Evolutionary conservation across 2,797 vertebrate species (phyloP).

Genomic region (Sebastes itinus): DNA sequence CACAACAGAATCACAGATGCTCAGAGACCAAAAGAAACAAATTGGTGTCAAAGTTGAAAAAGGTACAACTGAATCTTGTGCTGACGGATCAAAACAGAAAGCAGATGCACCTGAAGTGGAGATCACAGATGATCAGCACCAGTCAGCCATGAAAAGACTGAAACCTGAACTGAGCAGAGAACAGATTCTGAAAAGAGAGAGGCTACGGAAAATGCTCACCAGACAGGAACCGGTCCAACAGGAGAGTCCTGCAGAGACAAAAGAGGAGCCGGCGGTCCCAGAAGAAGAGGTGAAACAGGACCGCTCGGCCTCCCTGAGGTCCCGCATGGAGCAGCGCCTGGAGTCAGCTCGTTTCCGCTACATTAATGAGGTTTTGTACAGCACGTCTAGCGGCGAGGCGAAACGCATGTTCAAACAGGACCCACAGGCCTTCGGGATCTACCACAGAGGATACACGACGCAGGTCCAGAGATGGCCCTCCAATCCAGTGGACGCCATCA

Average conservation of each 20-base stretch:
- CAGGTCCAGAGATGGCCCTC: constrained; percentile 90
- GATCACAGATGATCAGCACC: constrained; percentile 12
- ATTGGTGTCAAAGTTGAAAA: not conserved
- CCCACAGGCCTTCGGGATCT: constrained; percentile 86
- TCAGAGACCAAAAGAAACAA: not conserved
- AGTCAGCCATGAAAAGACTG: constrained; percentile 10
- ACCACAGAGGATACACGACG: constrained; percentile 90
- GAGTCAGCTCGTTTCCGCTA: constrained; percentile 91
- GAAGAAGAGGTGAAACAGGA: constrained; percentile 46
- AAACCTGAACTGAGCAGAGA: constrained; percentile 57
- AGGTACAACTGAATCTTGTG: not conserved
- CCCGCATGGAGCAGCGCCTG: constrained; percentile 87
- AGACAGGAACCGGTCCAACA: not conserved
- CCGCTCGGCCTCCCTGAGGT: constrained; percentile 78
- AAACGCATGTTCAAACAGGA: constrained; percentile 86
- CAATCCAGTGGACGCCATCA: constrained; percentile 88
- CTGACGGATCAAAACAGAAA: constrained; percentile 18
- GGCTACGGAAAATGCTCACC: constrained; percentile 67
- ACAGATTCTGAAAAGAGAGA: constrained; percentile 61
- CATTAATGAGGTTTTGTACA: constrained; percentile 92
- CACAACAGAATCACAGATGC: not conserved
- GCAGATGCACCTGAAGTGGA: not conserved
- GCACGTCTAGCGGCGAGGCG: constrained; percentile 83
- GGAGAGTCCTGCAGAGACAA: not conserved
- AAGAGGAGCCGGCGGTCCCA: not conserved